Evolutionary conservation across 2,113 vertebrate genomes (phyloP), one percentile per base, ranked within the genome.

Genomic region (Mobula birostris): DNA sequence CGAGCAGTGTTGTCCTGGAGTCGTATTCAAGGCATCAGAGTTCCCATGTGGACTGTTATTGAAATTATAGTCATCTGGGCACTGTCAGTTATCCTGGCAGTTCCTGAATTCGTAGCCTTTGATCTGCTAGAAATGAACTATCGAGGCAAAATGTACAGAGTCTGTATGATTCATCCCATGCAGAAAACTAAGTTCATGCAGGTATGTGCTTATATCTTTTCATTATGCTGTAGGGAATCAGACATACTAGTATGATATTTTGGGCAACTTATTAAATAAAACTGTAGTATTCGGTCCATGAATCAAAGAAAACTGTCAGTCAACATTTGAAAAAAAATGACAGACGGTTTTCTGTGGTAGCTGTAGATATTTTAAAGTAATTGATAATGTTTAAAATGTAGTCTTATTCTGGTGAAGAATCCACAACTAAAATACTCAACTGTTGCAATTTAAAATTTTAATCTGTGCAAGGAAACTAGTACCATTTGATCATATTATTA

Each of bases 21-120:
- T 96, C 97, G 97, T 94, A 98, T 98, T 96, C 98, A 98, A 97
- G 97, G 97, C 95, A 97, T 97, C 7, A 96, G 97, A 15, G 97
- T 98, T 95, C 97, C 98, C 0, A 96, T 96, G 95, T 98, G 98
- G 98, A 98, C 97, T 63, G 96, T 97, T 32, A 96, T 98, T 66
- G 98, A 98, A 97, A 98, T 99, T 95, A 96, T 96, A 95, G 95
- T 99, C 94, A 99, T 98, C 95, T 99, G 98, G 98, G 96, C 97
- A 94, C 70, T 98, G 95, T 99, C 98, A 0, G 96, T 98, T 95
- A 94, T 98, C 95, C 94, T 99, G 95, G 98, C 98, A 94, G 95
- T 98, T 96, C 98, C 98, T 32, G 98, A 99, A 97, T 97, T 97
- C 29, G 96, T 98, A 5, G 98, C 97, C 94, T 99, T 98, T 97